phyloP scores from a whole-genome alignment of 2,888 invertebrate genomes.

The Clunio marinus region DNA sequence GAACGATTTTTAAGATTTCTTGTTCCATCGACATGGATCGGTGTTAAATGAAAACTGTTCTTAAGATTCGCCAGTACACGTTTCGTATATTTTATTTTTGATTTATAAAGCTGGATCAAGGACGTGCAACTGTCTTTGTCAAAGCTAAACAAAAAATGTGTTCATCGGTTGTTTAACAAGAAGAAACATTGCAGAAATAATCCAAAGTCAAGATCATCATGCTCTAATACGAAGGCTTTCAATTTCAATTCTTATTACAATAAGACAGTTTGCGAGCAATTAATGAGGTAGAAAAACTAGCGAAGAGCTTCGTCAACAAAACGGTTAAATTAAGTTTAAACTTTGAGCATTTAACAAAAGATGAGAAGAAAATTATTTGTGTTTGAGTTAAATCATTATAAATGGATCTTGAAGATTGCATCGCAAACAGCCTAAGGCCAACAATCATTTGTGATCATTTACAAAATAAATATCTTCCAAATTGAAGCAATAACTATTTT shows the following conservation, averaged over 20 bases:
- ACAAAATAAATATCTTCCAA: slow-evolving; percentile 25
- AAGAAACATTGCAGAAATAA: slow-evolving; percentile 3
- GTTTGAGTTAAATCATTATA: slow-evolving; percentile 16
- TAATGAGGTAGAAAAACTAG: not conserved
- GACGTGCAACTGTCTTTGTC: not conserved
- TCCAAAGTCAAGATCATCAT: slow-evolving; percentile 31
- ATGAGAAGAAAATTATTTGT: not conserved
- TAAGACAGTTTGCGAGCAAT: slow-evolving; percentile 24
- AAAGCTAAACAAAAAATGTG: not conserved
- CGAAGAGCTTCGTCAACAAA: not conserved
- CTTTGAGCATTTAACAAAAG: not conserved
- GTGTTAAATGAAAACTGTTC: too few relatives aligned
- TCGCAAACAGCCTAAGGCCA: slow-evolving; percentile 29
- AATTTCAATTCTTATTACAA: not conserved
- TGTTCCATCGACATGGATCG: too few relatives aligned
- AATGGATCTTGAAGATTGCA: slow-evolving; percentile 13
- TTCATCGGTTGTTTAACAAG: not conserved
- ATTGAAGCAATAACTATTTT: slow-evolving; percentile 22
- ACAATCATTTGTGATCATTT: slow-evolving; percentile 15
- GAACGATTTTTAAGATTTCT: not conserved
- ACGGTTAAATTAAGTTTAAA: not conserved
- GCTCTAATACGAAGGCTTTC: slow-evolving; percentile 17
- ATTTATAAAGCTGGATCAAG: too few relatives aligned
- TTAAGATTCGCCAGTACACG: too few relatives aligned
- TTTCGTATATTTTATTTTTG: too few relatives aligned